Base-by-base conservation (phyloP, 1,140 invertebrate genomes). In the Agraylea sexmaculata region DNA sequence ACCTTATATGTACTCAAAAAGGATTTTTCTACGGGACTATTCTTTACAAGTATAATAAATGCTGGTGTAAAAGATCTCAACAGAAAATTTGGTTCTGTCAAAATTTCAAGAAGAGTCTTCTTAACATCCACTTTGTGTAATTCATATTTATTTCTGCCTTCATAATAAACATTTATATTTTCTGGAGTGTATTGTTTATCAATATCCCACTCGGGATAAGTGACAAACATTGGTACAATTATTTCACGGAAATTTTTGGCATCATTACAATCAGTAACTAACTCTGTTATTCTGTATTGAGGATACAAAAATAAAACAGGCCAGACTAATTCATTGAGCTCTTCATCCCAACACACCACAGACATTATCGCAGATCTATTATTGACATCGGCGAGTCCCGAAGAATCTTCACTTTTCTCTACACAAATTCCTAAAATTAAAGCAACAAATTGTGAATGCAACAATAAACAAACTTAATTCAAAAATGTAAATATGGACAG, bases 141-240 rank as follows among this genome's bases (percentile, higher is more conserved):
- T 49, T 69, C 71, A 39, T 60, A 64, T 53, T 73, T 78, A 39
- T 77, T 66, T 45, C 62, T 62, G 49, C 83, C 77, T 64, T 90
- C 85, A 62, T 77, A 91, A 58, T 86, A 92, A 12, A 92, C 66
- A 62, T 78, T 73, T 22, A 93, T 54, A 31, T 63, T 77, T 4
- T 73, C 62, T 6, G 66, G 46, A 30, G 53, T 74, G 57, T 93
- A 94, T 50, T 75, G 75, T 29, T 66, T 62, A 1, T 80, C 62
- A 34, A 47, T 53, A 60, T 95, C 90, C 83, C 87, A 92, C 4
- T 72, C 68, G 16, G 80, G 68, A 37, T 66, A 60, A 17, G 77
- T 75, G 19, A 68, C 67, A 59, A 94, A 89, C 42, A 94, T 62
- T 23, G 68, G 58, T 25, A 58, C 53, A 17, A 68, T 45, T 20